phyloP scores from a whole-genome alignment of 2,797 vertebrate genomes.

The Muscicapa comitata region DNA sequence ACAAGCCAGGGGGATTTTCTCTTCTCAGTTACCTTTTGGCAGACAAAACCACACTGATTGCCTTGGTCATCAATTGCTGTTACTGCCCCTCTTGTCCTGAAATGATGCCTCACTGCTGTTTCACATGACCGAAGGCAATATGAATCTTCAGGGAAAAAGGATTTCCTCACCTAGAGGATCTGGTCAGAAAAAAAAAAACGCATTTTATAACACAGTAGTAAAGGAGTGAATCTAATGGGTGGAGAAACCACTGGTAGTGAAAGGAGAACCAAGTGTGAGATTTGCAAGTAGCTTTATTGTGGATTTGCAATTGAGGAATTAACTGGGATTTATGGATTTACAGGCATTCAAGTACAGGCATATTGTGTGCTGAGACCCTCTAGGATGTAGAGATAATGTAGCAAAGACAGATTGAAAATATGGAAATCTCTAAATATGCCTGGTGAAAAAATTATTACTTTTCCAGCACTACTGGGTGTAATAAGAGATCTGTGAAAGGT shows the following conservation, averaged over 20 bases:
- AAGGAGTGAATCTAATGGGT: not conserved
- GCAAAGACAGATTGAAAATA: not conserved
- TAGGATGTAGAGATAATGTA: not conserved
- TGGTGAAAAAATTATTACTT: not conserved
- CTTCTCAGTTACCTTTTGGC: not conserved
- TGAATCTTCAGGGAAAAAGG: not conserved
- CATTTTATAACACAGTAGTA: not conserved
- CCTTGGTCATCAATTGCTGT: not conserved
- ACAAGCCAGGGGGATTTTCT: not conserved
- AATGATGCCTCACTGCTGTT: not conserved
- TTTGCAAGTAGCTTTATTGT: not conserved
- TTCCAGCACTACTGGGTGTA: not conserved
- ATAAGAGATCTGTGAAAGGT: not conserved
- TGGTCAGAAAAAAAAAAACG: not conserved
- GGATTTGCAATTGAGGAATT: not conserved
- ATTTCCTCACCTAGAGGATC: not conserved
- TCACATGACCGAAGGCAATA: not conserved
- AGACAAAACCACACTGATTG: not conserved
- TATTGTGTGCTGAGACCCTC: not conserved
- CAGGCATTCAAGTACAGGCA: not conserved
- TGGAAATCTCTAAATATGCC: not conserved
- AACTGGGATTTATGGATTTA: not conserved
- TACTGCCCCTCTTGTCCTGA: not conserved
- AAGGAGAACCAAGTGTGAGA: not conserved
- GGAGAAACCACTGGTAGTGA: not conserved